phyloP scores from a whole-genome alignment of 2,888 invertebrate species.

The Noctua janthina region DNA sequence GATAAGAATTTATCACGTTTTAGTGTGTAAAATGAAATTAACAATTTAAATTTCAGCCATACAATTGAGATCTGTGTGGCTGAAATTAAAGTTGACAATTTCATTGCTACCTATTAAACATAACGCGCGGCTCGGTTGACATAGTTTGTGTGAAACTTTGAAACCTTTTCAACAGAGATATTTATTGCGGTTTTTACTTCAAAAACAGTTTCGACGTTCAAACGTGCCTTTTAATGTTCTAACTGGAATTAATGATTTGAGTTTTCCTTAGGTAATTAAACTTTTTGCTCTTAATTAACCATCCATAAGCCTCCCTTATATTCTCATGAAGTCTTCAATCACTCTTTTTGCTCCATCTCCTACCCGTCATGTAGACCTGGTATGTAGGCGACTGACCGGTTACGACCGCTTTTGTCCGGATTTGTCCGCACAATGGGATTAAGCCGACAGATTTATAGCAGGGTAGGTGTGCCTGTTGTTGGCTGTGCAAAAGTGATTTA shows the following conservation, averaged over 20 bases:
- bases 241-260: neutral
- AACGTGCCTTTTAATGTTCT: neutral
- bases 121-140: too few species aligned
- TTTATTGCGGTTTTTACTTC: neutral
- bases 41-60: neutral
- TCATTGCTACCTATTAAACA: neutral
- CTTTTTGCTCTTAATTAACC: constrained; percentile 1
- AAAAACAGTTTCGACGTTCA: neutral
- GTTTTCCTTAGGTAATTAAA: neutral
- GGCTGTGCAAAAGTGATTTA: constrained; percentile 42
- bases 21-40: neutral
- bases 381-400: constrained; percentile 64
- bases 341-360: constrained; percentile 12
- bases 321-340: constrained; percentile 12
- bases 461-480: constrained; percentile 48
- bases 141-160: neutral
- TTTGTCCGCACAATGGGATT: constrained; percentile 60
- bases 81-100: neutral
- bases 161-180: neutral
- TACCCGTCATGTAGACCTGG: constrained; percentile 29
- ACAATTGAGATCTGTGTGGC: neutral
- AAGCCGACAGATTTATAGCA: constrained; percentile 59
- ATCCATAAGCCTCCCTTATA: neutral
- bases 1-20: neutral
- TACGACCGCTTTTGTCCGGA: constrained; percentile 43